Base-by-base conservation (phyloP, 2,888 invertebrate species). In the Anodontia alba region DNA sequence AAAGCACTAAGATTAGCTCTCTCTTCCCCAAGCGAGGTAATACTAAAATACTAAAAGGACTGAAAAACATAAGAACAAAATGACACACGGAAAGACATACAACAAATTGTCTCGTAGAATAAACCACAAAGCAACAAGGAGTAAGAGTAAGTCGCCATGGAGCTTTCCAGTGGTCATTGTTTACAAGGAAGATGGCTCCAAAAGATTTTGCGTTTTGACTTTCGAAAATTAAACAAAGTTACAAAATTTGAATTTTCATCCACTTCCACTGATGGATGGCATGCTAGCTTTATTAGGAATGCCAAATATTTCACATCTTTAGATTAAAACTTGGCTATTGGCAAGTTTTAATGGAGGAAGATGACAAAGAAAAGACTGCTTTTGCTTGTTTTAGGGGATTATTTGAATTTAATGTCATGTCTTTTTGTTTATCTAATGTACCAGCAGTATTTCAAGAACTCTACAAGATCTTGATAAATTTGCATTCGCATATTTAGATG, bases 301-400 rank as follows among this genome's bases (percentile, higher is more conserved):
- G 69, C 83, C 5, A 73, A 73, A 36, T 85, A 76, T 62, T 85
- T 81, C 66, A 73, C 76, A 3, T 74, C 73, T 12, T 36, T 79
- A 29, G 84, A 87, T 57, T 87, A 7, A 75, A 75, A 54, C 57
- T 70, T n/a, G 81, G 83, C 0, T 84, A 77, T 68, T 87, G 81
- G 78, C 81, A 86, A 46, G 57, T 86, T 5, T 26, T 57, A 10
- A 72, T 82, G 38, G 54, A 76, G 17, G 54, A 71, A 26, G 57
- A 43, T 10, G 78, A 85, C 54, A 73, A 54, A 57, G 76, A 82
- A 38, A 84, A 87, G 36, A 80, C 76, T 0, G 80, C 81, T 2
- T 84, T 82, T 31, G 38, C 72, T 26, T 83, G 83, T 51, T 70
- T 80, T 29, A 69, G 67, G 49, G 82, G 82, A 12, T 67, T 79